phyloP scores from a whole-genome alignment of 2,888 invertebrate genomes.

The Helobdella robusta region DNA sequence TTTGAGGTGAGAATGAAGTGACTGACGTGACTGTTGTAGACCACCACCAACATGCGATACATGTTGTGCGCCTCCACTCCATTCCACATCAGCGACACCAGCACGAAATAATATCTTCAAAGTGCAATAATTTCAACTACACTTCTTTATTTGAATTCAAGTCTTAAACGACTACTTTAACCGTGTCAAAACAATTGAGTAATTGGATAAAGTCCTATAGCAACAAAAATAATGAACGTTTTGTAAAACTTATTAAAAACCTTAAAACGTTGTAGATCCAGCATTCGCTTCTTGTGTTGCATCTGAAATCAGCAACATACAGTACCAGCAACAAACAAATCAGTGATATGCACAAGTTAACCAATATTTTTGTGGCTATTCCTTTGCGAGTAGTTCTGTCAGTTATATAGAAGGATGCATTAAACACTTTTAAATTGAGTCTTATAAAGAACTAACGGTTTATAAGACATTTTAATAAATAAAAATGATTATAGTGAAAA shows the following conservation, averaged over 20 bases:
- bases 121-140: too few species aligned
- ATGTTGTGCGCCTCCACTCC: constrained; percentile 31
- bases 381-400: constrained; percentile 28
- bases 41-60: constrained; percentile 29
- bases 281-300: constrained; percentile 19
- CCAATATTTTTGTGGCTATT: constrained; percentile 23
- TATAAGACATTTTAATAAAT: background rate
- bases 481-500: background rate
- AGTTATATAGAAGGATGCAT: too few species aligned
- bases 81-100: constrained; percentile 32
- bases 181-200: too few species aligned
- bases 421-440: too few species aligned
- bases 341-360: constrained; percentile 29
- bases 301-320: constrained; percentile 24
- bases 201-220: too few species aligned
- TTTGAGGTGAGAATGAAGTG: constrained; percentile 28
- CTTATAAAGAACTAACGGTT: too few species aligned
- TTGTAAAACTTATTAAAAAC: too few species aligned
- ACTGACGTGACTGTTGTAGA: constrained; percentile 26
- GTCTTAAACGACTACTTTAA: too few species aligned
- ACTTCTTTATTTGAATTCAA: too few species aligned
- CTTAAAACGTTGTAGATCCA: constrained; percentile 25
- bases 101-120: constrained; percentile 30
- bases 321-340: constrained; percentile 24
- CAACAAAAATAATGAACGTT: too few species aligned